Base-by-base conservation (phyloP, 1,140 invertebrate genomes). In the Apis cerana region DNA sequence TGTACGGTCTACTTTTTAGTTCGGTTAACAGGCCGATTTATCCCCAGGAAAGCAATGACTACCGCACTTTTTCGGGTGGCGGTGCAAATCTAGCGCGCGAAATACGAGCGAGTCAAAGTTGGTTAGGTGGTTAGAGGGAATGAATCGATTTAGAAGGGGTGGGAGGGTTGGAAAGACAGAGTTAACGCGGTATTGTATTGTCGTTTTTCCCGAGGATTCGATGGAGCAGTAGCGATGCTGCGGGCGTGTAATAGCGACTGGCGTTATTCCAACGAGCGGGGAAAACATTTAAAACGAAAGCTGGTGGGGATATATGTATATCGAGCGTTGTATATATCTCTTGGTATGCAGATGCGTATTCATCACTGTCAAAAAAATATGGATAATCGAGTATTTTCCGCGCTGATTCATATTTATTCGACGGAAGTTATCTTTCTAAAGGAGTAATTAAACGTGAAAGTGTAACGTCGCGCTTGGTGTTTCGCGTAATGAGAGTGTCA, bases 281-380 rank as follows among this genome's bases (percentile, higher is more conserved):
- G 69, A 71, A 85, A 88, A 85, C 86, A 82, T 88, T 88, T 88
- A 84, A 87, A 88, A 85, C 75, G 86, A 87, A 87, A 87, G 76
- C 86, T 76, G 65, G 43, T 54, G 27, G 56, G 27, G 56, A 27
- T 27, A 27, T 1, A 27, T 27, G 1, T 27, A 27, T 86, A 75
- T 79, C 80, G 69, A 76, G 76, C 71, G 75, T 67, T 62, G 69
- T 78, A 80, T 48, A 64, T 68, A 65, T 50, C 27, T 74, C 64
- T 17, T 75, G 70, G 84, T 74, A n/a, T 52, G 61, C 76, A 75
- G 69, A 17, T 84, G 79, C 72, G 83, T 81, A 88, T 88, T 88
- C 82, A 84, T 88, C 84, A 87, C 48, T 62, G 61, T 50, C 65
- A 64, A 81, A 43, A n/a, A 88, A 84, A 88, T 88, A 87, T 84